Conservation (phyloP, 2,113 vertebrate genomes). For the Pyrgilauda ruficollis region DNA sequence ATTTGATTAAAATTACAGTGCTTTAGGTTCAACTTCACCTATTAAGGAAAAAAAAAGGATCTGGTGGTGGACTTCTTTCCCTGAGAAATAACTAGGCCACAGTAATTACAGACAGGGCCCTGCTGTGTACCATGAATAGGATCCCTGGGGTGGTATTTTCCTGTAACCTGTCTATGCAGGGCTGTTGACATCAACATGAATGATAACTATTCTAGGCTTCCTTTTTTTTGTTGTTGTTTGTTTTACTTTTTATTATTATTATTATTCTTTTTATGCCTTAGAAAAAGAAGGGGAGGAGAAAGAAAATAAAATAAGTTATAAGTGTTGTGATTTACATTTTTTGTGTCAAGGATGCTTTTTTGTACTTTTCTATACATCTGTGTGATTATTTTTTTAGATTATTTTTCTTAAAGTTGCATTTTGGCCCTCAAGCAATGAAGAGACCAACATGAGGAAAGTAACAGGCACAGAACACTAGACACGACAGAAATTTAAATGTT, state of each 20-base stretch:
- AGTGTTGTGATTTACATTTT: constrained; percentile 40
- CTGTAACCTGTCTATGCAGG: constrained; percentile 73
- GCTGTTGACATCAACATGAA: constrained; percentile 75
- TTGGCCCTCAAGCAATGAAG: not conserved
- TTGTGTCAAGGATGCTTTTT: constrained; percentile 51
- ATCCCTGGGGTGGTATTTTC: constrained; percentile 73
- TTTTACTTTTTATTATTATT: not conserved
- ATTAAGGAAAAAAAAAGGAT: constrained; percentile 75
- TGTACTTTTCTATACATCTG: constrained; percentile 10
- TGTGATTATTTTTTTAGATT: constrained; percentile 31
- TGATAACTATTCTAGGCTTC: constrained; percentile 56
- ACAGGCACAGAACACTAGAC: not conserved
- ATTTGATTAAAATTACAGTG: constrained; percentile 89
- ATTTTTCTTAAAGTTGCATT: constrained; percentile 25
- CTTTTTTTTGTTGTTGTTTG: not conserved
- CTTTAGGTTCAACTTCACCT: constrained; percentile 86
- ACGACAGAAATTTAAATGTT: not conserved
- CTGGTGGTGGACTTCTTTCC: constrained; percentile 73
- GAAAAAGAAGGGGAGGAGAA: constrained; percentile 1
- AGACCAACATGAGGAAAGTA: not conserved
- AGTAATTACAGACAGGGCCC: constrained; percentile 75
- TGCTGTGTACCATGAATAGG: constrained; percentile 71
- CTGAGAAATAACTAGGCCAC: constrained; percentile 78
- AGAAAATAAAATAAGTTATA: not conserved
- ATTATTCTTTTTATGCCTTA: not conserved